These are phyloP conservation scores for Xylota sylvarum DNA, from an alignment of 2,888 invertebrate genomes.

Conservation along the genomic window DNA sequence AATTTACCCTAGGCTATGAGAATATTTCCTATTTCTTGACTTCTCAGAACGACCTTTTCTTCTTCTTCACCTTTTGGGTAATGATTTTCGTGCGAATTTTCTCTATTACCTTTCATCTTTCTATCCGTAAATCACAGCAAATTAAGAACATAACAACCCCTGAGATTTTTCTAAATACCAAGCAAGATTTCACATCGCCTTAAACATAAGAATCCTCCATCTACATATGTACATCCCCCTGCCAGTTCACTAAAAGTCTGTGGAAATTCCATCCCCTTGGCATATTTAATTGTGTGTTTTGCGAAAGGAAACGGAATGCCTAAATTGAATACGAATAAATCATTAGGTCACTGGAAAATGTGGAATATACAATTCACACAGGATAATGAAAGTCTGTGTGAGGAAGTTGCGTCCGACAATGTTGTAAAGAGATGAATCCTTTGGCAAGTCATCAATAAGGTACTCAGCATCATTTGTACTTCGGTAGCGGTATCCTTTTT, in stretches of 20 bases:
- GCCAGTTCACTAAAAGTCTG: conserved; percentile 2
- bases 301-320: conserved; percentile 32
- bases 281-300: not conserved
- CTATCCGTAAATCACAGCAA: conserved; percentile 49
- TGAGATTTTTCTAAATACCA: conserved; percentile 27
- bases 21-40: conserved; percentile 61
- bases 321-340: conserved; percentile 62
- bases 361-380: conserved; percentile 32
- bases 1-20: conserved; percentile 43
- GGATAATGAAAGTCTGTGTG: not conserved
- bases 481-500: conserved; percentile 4
- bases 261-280: conserved; percentile 32
- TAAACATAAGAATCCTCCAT: conserved; percentile 26
- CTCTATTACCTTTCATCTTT: conserved; percentile 28
- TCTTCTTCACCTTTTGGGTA: conserved; percentile 22
- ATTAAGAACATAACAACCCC: conserved; percentile 61
- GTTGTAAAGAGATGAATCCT: conserved; percentile 9
- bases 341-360: conserved; percentile 49
- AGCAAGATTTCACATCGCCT: conserved; percentile 29
- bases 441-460: not conserved
- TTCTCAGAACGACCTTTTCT: conserved; percentile 38
- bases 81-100: conserved; percentile 62
- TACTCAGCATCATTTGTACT: conserved; percentile 1
- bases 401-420: not conserved
- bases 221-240: conserved; percentile 24